Percentiles rank a stretch among this genome's conserved stretches.
Evolutionary conservation across 2,113 vertebrate species (phyloP).

Genomic region (Amphiprion ocellaris): DNA sequence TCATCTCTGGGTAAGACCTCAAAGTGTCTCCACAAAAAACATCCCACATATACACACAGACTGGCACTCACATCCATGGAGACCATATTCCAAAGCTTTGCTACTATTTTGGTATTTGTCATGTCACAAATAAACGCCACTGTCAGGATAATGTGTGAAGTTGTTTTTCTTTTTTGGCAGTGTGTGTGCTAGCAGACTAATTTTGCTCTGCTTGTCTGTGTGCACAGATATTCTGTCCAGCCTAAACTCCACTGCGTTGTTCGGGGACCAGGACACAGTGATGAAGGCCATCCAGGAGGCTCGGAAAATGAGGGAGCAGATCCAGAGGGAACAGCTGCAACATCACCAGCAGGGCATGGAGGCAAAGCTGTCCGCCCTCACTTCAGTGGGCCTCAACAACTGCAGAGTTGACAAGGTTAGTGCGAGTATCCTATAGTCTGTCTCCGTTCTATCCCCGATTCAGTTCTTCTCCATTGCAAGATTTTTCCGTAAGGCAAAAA

Average conservation of each 20-base stretch:
- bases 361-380: constrained; percentile 93
- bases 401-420: constrained; percentile 97
- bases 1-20: constrained; percentile 93
- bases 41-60: constrained; percentile 19
- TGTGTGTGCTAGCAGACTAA: neutral
- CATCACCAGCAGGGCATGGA: constrained; percentile 94
- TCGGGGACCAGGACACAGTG: constrained; percentile 99
- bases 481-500: constrained; percentile 34
- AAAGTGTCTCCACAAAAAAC: constrained; percentile 12
- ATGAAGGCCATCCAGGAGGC: constrained; percentile 99
- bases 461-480: constrained; percentile 28
- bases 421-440: constrained; percentile 3
- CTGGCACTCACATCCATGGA: constrained; percentile 7
- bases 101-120: neutral
- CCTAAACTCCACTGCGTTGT: constrained; percentile 97
- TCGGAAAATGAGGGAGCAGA: constrained; percentile 99
- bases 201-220: constrained; percentile 7
- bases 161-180: neutral
- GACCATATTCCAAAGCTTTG: constrained; percentile 17
- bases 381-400: constrained; percentile 93
- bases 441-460: constrained; percentile 28
- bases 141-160: neutral
- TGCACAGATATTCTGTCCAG: constrained; percentile 96
- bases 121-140: neutral
- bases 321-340: constrained; percentile 93